Evolutionary conservation across 2,797 vertebrate species (phyloP).

Genomic region (Lagocephalus sceleratus): DNA sequence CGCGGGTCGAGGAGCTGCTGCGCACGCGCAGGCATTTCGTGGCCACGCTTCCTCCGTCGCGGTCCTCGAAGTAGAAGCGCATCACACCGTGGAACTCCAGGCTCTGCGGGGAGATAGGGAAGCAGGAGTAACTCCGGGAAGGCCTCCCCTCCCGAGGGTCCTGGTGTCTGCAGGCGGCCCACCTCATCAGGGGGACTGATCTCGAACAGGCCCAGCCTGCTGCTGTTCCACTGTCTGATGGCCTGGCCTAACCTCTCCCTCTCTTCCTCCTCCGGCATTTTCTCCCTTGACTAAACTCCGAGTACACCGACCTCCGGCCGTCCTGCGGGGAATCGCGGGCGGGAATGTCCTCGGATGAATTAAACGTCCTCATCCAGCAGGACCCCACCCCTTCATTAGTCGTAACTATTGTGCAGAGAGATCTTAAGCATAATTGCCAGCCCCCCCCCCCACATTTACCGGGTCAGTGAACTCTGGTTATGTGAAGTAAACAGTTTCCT

Average conservation of each 20-base stretch:
- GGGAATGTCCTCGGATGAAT: background rate
- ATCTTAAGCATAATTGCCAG: conserved; percentile 41
- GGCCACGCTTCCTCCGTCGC: conserved; percentile 83
- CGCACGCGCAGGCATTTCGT: conserved; percentile 89
- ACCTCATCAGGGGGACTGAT: conserved; percentile 90
- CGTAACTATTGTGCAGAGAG: conserved; percentile 25
- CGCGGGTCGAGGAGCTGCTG: conserved; percentile 81
- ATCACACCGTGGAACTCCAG: conserved; percentile 90
- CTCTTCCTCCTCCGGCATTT: conserved; percentile 75
- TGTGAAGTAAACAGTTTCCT: conserved; percentile 47
- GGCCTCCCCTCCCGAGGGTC: background rate
- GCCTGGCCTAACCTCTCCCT: conserved; percentile 80
- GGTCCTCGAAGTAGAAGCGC: conserved; percentile 91
- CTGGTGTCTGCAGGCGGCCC: conserved; percentile 41
- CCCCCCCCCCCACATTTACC: conserved; percentile 46
- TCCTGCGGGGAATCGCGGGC: no score
- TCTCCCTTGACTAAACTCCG: conserved; percentile 15
- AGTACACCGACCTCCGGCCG: conserved; percentile 1
- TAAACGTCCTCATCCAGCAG: background rate
- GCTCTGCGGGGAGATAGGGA: conserved; percentile 68
- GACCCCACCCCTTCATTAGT: conserved; percentile 17
- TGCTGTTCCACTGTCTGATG: conserved; percentile 88
- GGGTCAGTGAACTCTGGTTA: conserved; percentile 71
- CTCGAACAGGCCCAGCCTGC: conserved; percentile 90
- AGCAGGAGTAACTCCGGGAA: no score